Percentiles rank a stretch among this genome's conserved stretches.
phyloP scores from a whole-genome alignment of 1,140 invertebrate genomes.

The Cyphomyrmex costatus region DNA sequence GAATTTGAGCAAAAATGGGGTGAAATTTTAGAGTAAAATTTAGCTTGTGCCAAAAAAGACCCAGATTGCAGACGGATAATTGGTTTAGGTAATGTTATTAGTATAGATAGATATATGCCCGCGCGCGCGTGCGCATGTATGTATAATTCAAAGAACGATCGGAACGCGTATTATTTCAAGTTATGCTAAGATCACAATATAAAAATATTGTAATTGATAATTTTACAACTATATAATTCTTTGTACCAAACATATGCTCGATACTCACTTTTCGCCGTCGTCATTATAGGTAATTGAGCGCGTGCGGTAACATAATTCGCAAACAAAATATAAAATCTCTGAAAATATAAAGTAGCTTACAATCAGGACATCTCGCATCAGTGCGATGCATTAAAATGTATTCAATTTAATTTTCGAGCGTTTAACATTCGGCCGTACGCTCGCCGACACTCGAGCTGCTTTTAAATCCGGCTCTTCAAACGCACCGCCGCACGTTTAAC shows the following conservation, averaged over 20 bases:
- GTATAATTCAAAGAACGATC: neutral
- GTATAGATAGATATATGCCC: no score
- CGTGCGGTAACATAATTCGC: neutral
- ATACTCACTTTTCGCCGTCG: neutral
- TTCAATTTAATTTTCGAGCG: constrained; percentile 39
- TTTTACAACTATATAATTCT: neutral
- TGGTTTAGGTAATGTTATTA: neutral
- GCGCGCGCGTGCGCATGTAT: no score
- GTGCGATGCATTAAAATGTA: constrained; percentile 36
- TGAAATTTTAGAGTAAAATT: no score
- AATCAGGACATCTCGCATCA: neutral
- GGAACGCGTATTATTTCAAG: neutral
- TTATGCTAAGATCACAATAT: neutral
- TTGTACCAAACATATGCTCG: neutral
- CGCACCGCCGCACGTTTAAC: constrained; percentile 64
- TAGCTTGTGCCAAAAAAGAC: no score
- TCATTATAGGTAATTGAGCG: neutral
- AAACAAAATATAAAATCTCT: neutral
- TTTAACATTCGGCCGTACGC: constrained; percentile 20
- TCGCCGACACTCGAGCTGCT: constrained; percentile 15
- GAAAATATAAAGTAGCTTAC: neutral
- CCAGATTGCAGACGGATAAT: no score
- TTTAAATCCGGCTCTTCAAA: constrained; percentile 56
- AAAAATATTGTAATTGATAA: neutral
- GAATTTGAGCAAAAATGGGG: no score